These are phyloP conservation scores for Melolontha melolontha DNA, from an alignment of 2,888 invertebrate genomes.

Conservation along the genomic window DNA sequence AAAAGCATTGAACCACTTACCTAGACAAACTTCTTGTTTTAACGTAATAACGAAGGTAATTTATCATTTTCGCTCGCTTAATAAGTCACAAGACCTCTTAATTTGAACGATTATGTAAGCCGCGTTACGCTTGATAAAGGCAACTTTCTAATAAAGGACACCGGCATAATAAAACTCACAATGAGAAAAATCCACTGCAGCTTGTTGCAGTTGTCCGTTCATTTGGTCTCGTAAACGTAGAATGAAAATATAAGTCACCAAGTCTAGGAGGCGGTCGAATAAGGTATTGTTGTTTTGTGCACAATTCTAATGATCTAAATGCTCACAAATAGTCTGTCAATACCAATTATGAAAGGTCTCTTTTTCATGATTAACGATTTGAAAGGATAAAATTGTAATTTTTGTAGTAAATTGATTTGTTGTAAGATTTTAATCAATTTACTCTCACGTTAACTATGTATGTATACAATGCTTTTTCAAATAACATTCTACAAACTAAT, in stretches of 20 bases:
- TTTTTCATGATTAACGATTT: no score
- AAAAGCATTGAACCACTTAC: no score
- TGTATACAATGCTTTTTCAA: no score
- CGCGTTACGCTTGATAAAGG: slow-evolving; percentile 28
- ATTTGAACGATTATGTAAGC: slow-evolving; percentile 25
- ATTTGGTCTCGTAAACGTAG: slow-evolving; percentile 1
- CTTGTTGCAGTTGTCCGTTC: slow-evolving; percentile 4
- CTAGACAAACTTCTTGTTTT: not conserved
- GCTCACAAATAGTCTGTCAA: not conserved
- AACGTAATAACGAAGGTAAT: slow-evolving; percentile 7
- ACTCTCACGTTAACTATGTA: no score
- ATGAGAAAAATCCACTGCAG: slow-evolving; percentile 21
- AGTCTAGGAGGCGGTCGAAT: not conserved
- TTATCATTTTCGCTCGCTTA: slow-evolving; percentile 11
- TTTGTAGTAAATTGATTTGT: no score
- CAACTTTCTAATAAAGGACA: slow-evolving; percentile 32
- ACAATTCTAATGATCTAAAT: not conserved
- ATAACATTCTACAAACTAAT: no score
- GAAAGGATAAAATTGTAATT: no score
- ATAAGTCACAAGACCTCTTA: slow-evolving; percentile 16
- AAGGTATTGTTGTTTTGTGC: not conserved
- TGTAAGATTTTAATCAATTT: no score
- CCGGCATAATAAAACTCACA: slow-evolving; percentile 15
- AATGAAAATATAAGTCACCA: slow-evolving; percentile 18
- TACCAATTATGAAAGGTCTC: no score